Evolutionary conservation across 2,113 vertebrate genomes (phyloP).

Genomic region (Chaetorhynchus papuensis): DNA sequence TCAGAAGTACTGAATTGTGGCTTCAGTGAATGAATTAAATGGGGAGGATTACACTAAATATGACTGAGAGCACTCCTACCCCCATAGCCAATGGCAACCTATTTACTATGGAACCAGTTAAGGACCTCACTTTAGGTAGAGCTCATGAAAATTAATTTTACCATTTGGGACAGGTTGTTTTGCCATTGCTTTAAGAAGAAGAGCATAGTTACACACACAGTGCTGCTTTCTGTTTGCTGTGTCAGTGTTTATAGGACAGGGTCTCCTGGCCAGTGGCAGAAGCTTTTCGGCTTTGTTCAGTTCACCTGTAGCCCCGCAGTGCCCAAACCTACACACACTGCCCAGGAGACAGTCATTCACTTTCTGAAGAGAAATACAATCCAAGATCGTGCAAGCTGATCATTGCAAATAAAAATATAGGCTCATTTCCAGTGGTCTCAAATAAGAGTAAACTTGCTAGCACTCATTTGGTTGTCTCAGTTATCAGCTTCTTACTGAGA

Average conservation of each 20-base stretch:
- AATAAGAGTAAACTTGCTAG: neutral
- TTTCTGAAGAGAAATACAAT: neutral
- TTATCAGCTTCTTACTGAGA: neutral
- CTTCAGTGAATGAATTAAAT: constrained; percentile 32
- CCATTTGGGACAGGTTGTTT: neutral
- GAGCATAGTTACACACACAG: neutral
- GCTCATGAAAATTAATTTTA: neutral
- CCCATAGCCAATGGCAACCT: neutral
- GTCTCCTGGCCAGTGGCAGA: neutral
- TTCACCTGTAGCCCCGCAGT: neutral
- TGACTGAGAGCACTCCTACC: neutral
- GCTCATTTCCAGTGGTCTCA: neutral
- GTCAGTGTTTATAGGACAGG: neutral
- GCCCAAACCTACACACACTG: neutral
- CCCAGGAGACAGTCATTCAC: neutral
- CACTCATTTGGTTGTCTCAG: neutral
- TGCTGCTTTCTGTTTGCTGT: neutral
- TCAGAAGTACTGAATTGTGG: constrained; percentile 23
- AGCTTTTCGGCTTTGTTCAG: neutral
- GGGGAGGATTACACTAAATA: neutral
- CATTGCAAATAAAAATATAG: neutral
- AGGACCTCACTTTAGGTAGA: neutral
- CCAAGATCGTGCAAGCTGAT: neutral
- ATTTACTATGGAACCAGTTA: neutral
- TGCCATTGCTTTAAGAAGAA: neutral